Evolutionary conservation across 1,140 invertebrate genomes (phyloP), one percentile per base, ranked within the genome.

Genomic region (Cotesia typhae): DNA sequence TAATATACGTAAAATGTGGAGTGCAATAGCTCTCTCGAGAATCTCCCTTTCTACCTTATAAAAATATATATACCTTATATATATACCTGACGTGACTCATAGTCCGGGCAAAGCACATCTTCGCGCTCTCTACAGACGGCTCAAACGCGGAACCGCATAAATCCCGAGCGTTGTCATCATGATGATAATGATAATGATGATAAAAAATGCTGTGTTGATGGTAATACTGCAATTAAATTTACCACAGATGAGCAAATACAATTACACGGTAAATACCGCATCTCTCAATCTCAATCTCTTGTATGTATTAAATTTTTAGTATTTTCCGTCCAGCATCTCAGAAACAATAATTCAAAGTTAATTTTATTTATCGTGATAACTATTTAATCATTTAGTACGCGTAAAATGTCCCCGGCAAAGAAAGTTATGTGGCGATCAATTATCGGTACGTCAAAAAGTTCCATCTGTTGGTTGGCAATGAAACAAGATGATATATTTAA

Each of bases 291-390:
- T 28, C 28, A 28, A 28, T 28, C 28, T 28, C 28, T 28, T 63
- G 60, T 4, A 36, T 52, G 51, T 52, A 52, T 52, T 52, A 52
- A 10, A 52, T 52, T 10, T n/a, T 10, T 52, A 6, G 41, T 47
- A 47, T 10, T 41, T 2, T 47, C 6, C 41, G 5, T 47, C 6
- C 41, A 47, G 51, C n/a, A 55, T 55, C 10, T n/a, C 6, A n/a
- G 53, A 57, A 20, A 65, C 63, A 65, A 65, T 65, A 65, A 65
- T 65, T 65, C 63, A 65, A 14, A 35, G 63, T 65, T 37, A 65
- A 65, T 4, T 12, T 41, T 7, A 65, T 47, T 65, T 20, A 12
- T 65, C 35, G 63, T 7, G 10, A 65, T 12, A 65, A 61, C 59
- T 38, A 65, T 65, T 65, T 47, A 47, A 47, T 9, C 41, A 47